A percentile compares a stretch with the other conserved stretches of the same genome.
These are phyloP conservation scores for Drosophila micromelanica DNA, from an alignment of 1,140 invertebrate species.

Conservation along the genomic window DNA sequence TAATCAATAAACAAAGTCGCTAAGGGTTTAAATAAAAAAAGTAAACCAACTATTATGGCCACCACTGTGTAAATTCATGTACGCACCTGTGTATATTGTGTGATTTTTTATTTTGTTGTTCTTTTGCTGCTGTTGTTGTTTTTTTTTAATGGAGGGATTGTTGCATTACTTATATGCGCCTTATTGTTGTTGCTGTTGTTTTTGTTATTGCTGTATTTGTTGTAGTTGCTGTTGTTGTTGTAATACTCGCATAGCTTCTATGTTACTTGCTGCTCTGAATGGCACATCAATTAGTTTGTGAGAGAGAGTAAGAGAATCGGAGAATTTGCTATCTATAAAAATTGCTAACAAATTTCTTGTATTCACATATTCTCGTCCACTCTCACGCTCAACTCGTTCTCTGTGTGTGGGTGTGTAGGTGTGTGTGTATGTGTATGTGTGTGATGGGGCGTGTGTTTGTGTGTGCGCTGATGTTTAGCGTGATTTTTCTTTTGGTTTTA, in stretches of 20 bases:
- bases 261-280: conserved; percentile 65
- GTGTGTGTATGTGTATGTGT: neutral
- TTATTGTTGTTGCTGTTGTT: conserved; percentile 37
- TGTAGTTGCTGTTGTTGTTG: conserved; percentile 40
- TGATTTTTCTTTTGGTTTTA: conserved; percentile 23
- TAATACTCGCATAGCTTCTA: conserved; percentile 82
- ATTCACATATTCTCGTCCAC: conserved; percentile 56
- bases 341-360: conserved; percentile 30
- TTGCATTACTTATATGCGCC: conserved; percentile 49
- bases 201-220: no score
- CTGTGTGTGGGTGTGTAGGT: neutral
- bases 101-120: conserved; percentile 10
- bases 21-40: no score
- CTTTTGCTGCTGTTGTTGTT: conserved; percentile 29
- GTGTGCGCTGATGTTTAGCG: conserved; percentile 4
- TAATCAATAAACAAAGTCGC: no score
- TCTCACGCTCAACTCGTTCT: conserved; percentile 13
- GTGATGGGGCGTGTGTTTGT: neutral
- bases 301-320: conserved; percentile 9
- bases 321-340: conserved; percentile 33
- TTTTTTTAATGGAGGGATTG: conserved; percentile 74
- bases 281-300: conserved; percentile 66
- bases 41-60: no score
- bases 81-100: conserved; percentile 47
- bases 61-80: neutral